Base-by-base conservation (phyloP, 2,113 vertebrate genomes). In the Pitta sordida region DNA sequence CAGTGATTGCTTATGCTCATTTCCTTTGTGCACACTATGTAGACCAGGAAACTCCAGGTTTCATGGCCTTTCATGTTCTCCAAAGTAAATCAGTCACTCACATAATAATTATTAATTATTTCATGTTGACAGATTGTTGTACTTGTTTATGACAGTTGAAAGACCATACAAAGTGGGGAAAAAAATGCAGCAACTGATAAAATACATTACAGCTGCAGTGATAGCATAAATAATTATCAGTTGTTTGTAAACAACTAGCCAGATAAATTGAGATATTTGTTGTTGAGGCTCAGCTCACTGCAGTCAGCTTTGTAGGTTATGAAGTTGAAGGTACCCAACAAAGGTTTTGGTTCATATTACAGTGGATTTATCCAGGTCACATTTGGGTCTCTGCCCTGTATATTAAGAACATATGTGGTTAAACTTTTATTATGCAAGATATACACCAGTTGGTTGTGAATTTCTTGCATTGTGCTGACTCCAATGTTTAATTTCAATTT, bases 1-100 rank as follows among this genome's bases (percentile, higher is more conserved):
- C 98, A 98, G 94, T 98, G 98, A 98, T 98, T 98, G 95, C 98
- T 98, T 97, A 98, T 78, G 96, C 96, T 98, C 98, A 98, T 98
- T 98, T 98, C 97, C 95, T 97, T 96, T 97, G 68, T 58, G 94
- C 97, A 89, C 95, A 91, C 97, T 93, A 46, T 78, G 83, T 93
- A 96, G 96, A 94, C 90, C 88, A 96, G 94, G 88, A 97, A 97
- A 96, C 95, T 97, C 93, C 95, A 97, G 93, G 95, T 97, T 97
- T 96, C 73, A n/a, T 95, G 97, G 97, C 97, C 96, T 97, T 97
- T 97, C 93, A 75, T 97, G 97, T 97, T 98, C 96, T 92, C 85
- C 93, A 86, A 96, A 97, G 97, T 91, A 96, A 97, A 98, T 98
- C 98, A 96, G 97, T 98, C 97, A 97, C 95, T 97, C 96, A 88